These are phyloP conservation scores for Crossocerus cetratus DNA, from an alignment of 2,888 invertebrate species.

Conservation along the genomic window DNA sequence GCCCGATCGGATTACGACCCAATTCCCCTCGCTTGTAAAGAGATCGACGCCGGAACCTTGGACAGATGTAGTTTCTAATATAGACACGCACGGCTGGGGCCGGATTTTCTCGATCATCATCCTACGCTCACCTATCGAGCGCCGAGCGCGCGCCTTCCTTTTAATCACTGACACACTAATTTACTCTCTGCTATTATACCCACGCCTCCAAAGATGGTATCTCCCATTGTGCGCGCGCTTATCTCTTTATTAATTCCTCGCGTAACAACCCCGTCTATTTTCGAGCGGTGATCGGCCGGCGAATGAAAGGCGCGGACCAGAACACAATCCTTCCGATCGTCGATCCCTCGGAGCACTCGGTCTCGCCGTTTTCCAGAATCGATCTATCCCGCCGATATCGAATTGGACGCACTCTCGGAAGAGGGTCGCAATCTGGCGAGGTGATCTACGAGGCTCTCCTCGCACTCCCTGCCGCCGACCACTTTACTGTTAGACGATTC, in stretches of 20 bases:
- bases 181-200: slow-evolving; percentile 25
- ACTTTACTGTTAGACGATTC: slow-evolving; percentile 27
- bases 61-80: not conserved
- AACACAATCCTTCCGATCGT: slow-evolving; percentile 17
- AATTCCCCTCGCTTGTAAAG: not conserved
- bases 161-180: slow-evolving; percentile 49
- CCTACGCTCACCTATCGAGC: slow-evolving; percentile 27
- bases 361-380: not conserved
- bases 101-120: slow-evolving; percentile 29
- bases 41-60: slow-evolving; percentile 42
- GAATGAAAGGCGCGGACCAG: slow-evolving; percentile 25
- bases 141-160: slow-evolving; percentile 9
- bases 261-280: slow-evolving; percentile 18
- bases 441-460: not conserved
- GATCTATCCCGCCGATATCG: too few relatives aligned
- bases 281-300: slow-evolving; percentile 3
- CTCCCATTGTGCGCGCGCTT: slow-evolving; percentile 14
- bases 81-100: too few relatives aligned
- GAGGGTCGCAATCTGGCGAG: too few relatives aligned
- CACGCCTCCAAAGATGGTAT: slow-evolving; percentile 32
- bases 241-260: slow-evolving; percentile 26
- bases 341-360: slow-evolving; percentile 29
- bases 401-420: too few relatives aligned
- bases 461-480: not conserved
- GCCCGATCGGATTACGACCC: too few relatives aligned